These are phyloP conservation scores for Gobio occitaniae DNA, from an alignment of 2,797 vertebrate species.

Conservation along the genomic window DNA sequence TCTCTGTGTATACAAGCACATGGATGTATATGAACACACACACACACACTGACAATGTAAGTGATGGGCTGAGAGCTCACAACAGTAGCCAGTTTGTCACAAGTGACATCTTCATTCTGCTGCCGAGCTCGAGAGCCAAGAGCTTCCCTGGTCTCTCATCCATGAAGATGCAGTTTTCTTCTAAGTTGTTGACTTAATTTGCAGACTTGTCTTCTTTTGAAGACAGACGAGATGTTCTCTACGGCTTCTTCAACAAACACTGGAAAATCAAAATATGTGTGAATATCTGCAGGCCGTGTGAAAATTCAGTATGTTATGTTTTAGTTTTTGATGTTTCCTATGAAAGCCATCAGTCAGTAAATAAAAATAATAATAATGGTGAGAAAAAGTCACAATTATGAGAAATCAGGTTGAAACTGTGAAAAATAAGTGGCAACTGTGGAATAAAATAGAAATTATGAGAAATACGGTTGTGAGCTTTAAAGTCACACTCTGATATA, in stretches of 20 bases:
- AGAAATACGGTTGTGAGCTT: neutral
- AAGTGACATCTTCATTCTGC: constrained; percentile 78
- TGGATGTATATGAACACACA: neutral
- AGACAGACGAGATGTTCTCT: constrained; percentile 23
- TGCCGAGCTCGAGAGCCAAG: constrained; percentile 63
- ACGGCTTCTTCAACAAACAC: neutral
- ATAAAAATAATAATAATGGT: neutral
- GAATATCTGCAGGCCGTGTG: neutral
- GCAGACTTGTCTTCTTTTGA: constrained; percentile 15
- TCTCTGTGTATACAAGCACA: constrained; percentile 17
- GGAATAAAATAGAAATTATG: neutral
- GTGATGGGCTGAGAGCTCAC: constrained; percentile 66
- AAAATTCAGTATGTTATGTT: neutral
- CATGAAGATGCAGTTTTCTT: constrained; percentile 22
- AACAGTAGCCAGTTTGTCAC: constrained; percentile 73
- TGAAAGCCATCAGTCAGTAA: neutral
- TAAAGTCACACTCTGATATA: neutral
- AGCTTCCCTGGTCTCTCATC: constrained; percentile 58
- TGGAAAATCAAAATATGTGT: neutral
- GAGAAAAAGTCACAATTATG: neutral
- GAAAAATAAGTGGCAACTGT: neutral
- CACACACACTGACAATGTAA: constrained; percentile 70
- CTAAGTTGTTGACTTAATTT: constrained; percentile 42
- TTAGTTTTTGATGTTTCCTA: neutral
- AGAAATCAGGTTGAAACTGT: neutral